Evolutionary conservation across 2,888 invertebrate genomes (phyloP).

Genomic region (Drosophila colorata): DNA sequence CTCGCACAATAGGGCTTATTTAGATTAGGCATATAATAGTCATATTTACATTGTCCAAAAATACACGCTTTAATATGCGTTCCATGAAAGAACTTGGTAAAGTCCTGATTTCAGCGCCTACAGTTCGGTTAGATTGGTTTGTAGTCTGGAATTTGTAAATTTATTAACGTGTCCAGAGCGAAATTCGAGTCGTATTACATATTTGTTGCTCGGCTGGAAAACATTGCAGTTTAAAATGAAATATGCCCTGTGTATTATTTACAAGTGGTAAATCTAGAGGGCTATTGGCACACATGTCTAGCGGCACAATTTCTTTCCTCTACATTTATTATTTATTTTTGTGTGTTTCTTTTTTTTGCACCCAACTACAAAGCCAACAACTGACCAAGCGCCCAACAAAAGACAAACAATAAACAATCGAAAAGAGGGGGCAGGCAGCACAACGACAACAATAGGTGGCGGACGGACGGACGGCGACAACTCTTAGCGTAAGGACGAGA

Average conservation of each 20-base stretch:
- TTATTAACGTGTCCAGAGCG: not conserved
- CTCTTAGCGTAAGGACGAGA: constrained; percentile 12
- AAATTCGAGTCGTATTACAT: not conserved
- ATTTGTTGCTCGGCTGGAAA: not conserved
- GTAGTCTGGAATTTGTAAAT: not conserved
- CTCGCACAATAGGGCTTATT: too few species aligned
- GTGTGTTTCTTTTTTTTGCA: constrained; percentile 8
- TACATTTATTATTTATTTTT: constrained; percentile 35
- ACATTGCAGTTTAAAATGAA: constrained; percentile 29
- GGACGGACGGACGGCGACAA: constrained; percentile 1
- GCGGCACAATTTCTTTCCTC: constrained; percentile 40
- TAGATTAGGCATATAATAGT: too few species aligned
- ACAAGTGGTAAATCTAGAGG: constrained; percentile 47
- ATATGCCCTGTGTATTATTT: constrained; percentile 33
- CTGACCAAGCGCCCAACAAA: constrained; percentile 36
- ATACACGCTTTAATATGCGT: too few species aligned
- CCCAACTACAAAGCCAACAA: constrained; percentile 28
- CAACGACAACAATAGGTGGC: constrained; percentile 20
- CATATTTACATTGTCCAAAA: too few species aligned
- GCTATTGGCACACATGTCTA: constrained; percentile 32
- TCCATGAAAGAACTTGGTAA: too few species aligned
- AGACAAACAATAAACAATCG: constrained; percentile 36
- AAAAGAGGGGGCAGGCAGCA: not conserved
- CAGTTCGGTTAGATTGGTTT: too few species aligned
- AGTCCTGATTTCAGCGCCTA: too few species aligned